These are phyloP conservation scores for Pemphredon lugubris DNA, from an alignment of 2,888 invertebrate species.

Conservation along the genomic window DNA sequence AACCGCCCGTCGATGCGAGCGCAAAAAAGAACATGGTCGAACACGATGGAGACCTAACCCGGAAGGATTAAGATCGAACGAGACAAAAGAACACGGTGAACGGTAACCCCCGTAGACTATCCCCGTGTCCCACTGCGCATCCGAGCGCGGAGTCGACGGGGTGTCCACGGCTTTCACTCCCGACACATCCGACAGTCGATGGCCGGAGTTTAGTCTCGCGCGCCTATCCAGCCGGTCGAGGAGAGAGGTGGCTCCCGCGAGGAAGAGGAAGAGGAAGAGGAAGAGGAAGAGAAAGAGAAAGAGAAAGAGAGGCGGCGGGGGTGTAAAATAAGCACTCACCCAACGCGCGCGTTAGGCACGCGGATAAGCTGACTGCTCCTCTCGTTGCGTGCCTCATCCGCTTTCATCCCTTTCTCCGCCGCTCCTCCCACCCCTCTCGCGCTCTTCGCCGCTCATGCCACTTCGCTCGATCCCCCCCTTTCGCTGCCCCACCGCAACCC, in stretches of 20 bases:
- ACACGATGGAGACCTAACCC: too few relatives aligned
- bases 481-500: slow-evolving; percentile 34
- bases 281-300: too few relatives aligned
- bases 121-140: slow-evolving; percentile 5
- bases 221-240: slow-evolving; percentile 22
- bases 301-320: slow-evolving; percentile 24
- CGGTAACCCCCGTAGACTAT: too few relatives aligned
- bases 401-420: slow-evolving; percentile 51
- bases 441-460: slow-evolving; percentile 15
- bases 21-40: too few relatives aligned
- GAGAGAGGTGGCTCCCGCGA: slow-evolving; percentile 32
- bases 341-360: slow-evolving; percentile 39
- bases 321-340: slow-evolving; percentile 40
- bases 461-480: slow-evolving; percentile 21
- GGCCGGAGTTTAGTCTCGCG: slow-evolving; percentile 31
- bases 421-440: slow-evolving; percentile 33
- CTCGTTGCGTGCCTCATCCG: slow-evolving; percentile 49
- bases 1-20: too few relatives aligned
- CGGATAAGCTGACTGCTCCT: slow-evolving; percentile 58
- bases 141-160: slow-evolving; percentile 11
- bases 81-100: slow-evolving; percentile 19
- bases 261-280: too few relatives aligned
- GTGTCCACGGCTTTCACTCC: neutral
- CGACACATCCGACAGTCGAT: slow-evolving; percentile 17
- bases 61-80: slow-evolving; percentile 36